A percentile compares a stretch with the other conserved stretches of the same genome.
Evolutionary conservation across 1,140 invertebrate genomes (phyloP).

Genomic region (Streblospio benedicti): DNA sequence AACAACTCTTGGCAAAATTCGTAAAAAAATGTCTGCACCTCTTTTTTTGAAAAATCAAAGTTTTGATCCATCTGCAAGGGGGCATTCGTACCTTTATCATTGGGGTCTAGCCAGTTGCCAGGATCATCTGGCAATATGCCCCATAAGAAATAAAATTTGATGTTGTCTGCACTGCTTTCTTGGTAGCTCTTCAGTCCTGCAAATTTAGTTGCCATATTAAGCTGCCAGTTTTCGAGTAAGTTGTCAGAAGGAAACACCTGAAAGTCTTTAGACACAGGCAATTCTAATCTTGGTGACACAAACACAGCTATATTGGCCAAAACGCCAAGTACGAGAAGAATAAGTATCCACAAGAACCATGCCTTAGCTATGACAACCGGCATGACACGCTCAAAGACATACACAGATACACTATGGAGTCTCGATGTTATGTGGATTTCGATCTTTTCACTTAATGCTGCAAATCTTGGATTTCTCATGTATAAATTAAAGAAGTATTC

Average conservation of each 20-base stretch:
- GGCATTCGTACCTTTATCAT: conserved; percentile 64
- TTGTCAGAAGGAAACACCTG: conserved; percentile 77
- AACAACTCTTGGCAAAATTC: conserved; percentile 10
- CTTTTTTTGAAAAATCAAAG: conserved; percentile 10
- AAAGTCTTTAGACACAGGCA: conserved; percentile 76
- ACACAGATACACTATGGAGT: conserved; percentile 35
- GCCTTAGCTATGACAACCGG: conserved; percentile 25
- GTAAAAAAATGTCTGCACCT: conserved; percentile 12
- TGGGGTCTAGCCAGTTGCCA: conserved; percentile 78
- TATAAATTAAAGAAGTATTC: no score
- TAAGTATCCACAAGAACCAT: conserved; percentile 48
- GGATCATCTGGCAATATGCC: conserved; percentile 74
- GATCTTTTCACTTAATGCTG: no score
- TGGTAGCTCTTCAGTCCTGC: conserved; percentile 56
- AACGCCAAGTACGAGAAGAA: conserved; percentile 58
- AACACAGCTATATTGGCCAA: conserved; percentile 66
- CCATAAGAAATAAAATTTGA: conserved; percentile 84
- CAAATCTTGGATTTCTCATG: no score
- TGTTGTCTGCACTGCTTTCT: conserved; percentile 40
- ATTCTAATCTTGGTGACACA: conserved; percentile 68
- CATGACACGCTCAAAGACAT: background rate
- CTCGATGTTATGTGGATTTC: conserved; percentile 50
- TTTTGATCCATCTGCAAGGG: conserved; percentile 41
- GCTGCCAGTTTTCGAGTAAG: conserved; percentile 81
- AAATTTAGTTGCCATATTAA: conserved; percentile 68